A percentile compares a stretch with the other conserved stretches of the same genome.
Evolutionary conservation across 2,888 invertebrate genomes (phyloP).

Genomic region (Cheilosia grossa): DNA sequence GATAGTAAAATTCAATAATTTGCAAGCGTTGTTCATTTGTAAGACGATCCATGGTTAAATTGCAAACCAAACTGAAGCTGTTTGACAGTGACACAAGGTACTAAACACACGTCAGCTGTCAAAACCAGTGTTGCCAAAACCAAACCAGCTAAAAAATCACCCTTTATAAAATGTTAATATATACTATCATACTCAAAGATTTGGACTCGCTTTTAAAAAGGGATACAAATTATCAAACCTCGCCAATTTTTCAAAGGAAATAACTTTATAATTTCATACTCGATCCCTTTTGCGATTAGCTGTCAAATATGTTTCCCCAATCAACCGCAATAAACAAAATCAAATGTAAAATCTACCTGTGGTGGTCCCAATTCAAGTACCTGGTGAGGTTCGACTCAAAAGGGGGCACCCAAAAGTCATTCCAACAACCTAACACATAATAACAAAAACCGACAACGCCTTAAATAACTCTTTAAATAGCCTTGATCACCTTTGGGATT

Average conservation of each 20-base stretch:
- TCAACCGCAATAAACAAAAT: conserved; percentile 3
- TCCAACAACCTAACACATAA: conserved; percentile 3
- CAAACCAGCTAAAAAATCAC: too few species aligned
- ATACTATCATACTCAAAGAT: neutral
- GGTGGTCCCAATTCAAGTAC: neutral
- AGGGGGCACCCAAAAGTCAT: conserved; percentile 15
- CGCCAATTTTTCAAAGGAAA: conserved; percentile 1
- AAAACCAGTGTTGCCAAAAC: too few species aligned
- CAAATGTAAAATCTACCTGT: conserved; percentile 49
- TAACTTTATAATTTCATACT: conserved; percentile 2
- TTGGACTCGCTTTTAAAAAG: neutral
- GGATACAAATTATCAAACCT: neutral
- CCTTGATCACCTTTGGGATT: conserved; percentile 59
- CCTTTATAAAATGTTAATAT: too few species aligned
- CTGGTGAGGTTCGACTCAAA: neutral
- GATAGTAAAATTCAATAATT: too few species aligned
- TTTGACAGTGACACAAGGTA: too few species aligned
- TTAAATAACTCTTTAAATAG: conserved; percentile 25
- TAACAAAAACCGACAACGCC: conserved; percentile 10
- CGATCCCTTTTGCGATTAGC: neutral
- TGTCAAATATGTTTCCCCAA: conserved; percentile 20
- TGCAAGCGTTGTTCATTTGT: too few species aligned
- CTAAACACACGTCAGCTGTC: too few species aligned
- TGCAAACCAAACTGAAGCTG: too few species aligned
- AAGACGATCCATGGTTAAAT: too few species aligned